phyloP scores from a whole-genome alignment of 2,113 vertebrate species.

The Acinonyx jubatus region DNA sequence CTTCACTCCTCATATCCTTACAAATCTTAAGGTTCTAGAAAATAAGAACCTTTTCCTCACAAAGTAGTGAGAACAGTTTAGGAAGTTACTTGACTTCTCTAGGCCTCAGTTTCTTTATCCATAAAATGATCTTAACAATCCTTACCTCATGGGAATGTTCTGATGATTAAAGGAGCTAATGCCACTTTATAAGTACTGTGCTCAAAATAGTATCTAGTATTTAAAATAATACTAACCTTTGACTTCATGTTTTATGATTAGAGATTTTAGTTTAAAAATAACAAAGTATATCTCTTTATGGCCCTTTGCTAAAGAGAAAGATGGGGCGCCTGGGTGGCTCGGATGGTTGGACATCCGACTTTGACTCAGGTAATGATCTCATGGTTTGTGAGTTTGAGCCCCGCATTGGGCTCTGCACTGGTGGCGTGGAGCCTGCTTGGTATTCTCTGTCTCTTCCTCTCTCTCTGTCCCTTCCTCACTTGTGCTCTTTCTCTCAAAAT shows the following conservation, averaged over 20 bases:
- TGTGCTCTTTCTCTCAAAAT: no score
- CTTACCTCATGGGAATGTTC: not conserved
- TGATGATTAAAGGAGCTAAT: slow-evolving; percentile 15
- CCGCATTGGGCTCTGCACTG: no score
- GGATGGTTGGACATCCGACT: no score
- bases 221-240: not conserved
- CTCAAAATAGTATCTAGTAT: not conserved
- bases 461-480: no score
- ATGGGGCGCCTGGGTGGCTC: no score
- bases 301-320: not conserved
- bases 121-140: slow-evolving; percentile 29
- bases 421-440: no score
- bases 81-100: not conserved
- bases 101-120: not conserved
- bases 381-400: no score
- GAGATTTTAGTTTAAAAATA: slow-evolving; percentile 19
- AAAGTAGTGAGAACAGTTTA: not conserved
- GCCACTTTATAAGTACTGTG: not conserved
- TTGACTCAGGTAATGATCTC: no score
- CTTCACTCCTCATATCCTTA: not conserved
- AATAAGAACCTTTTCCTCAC: not conserved
- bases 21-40: not conserved
- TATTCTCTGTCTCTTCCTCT: no score
- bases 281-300: not conserved
- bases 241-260: not conserved